Evolutionary conservation across 2,888 invertebrate genomes (phyloP).

Genomic region (Drosophila meridionalis): DNA sequence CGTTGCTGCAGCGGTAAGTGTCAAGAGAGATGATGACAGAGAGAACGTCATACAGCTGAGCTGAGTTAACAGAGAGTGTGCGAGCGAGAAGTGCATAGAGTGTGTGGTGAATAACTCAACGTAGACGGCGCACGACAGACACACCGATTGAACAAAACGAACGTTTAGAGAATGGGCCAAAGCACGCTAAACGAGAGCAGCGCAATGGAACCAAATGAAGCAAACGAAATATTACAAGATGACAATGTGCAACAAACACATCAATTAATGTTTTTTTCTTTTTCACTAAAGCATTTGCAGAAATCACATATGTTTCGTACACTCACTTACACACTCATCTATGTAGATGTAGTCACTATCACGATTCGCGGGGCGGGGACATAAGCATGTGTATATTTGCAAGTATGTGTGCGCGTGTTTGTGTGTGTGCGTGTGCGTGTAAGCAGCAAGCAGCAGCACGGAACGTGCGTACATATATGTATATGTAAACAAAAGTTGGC

Average conservation of each 20-base stretch:
- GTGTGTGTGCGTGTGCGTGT: not conserved
- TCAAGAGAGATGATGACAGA: constrained; percentile 41
- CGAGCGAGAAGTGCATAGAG: constrained; percentile 42
- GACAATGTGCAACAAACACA: constrained; percentile 26
- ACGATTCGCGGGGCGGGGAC: constrained; percentile 28
- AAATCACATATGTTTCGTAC: constrained; percentile 17
- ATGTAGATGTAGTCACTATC: constrained; percentile 3
- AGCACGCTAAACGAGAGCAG: constrained; percentile 51
- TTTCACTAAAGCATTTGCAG: constrained; percentile 23
- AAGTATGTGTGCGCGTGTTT: not conserved
- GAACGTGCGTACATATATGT: constrained; percentile 42
- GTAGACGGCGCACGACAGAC: constrained; percentile 27
- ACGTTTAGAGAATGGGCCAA: constrained; percentile 63
- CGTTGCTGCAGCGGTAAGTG: constrained; percentile 48
- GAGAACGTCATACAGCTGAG: constrained; percentile 55
- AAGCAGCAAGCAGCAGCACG: constrained; percentile 27
- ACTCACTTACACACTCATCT: not conserved
- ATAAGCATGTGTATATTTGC: constrained; percentile 6
- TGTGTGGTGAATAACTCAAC: constrained; percentile 56
- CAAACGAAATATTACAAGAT: constrained; percentile 39
- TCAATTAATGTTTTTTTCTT: constrained; percentile 11
- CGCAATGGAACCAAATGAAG: constrained; percentile 39
- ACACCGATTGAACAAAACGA: constrained; percentile 54
- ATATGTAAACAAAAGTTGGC: constrained; percentile 58
- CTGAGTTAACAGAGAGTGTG: constrained; percentile 30